A percentile compares a stretch with the other conserved stretches of the same genome.
These are phyloP conservation scores for Xanthia togata DNA, from an alignment of 2,888 invertebrate species.

Conservation along the genomic window DNA sequence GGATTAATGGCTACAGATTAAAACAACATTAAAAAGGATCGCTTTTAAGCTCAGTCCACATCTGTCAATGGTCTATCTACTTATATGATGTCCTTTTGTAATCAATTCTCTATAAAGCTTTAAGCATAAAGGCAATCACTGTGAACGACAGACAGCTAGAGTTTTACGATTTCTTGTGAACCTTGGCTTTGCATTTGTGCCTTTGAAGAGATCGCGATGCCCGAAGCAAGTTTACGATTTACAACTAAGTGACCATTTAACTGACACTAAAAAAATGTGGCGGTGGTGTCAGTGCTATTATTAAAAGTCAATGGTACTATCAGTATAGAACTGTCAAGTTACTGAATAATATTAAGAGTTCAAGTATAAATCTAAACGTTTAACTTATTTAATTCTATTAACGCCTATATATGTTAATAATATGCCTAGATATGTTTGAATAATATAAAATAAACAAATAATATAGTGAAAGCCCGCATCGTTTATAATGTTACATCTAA, in stretches of 20 bases:
- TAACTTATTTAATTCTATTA: conserved; percentile 2
- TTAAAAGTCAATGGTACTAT: neutral
- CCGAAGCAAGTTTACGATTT: conserved; percentile 69
- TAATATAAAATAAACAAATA: neutral
- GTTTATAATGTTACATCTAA: conserved; percentile 24
- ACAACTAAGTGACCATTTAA: conserved; percentile 67
- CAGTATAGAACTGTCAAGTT: neutral
- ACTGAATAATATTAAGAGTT: neutral
- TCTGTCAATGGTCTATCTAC: conserved; percentile 39
- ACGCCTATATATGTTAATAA: neutral
- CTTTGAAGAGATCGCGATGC: conserved; percentile 64
- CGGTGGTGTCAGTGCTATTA: neutral
- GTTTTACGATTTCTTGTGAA: conserved; percentile 71
- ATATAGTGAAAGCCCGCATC: neutral
- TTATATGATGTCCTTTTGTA: conserved; percentile 35
- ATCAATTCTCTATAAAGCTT: conserved; percentile 36
- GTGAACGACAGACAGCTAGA: conserved; percentile 46
- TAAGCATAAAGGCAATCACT: conserved; percentile 34
- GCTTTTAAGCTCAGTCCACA: conserved; percentile 43
- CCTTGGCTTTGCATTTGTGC: conserved; percentile 59
- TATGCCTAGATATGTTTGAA: neutral
- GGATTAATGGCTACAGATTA: conserved; percentile 64
- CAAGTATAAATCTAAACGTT: neutral
- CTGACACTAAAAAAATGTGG: conserved; percentile 61
- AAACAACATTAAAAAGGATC: conserved; percentile 52